Evolutionary conservation across 1,140 invertebrate species (phyloP).

Genomic region (Drosophila parabipectinata): DNA sequence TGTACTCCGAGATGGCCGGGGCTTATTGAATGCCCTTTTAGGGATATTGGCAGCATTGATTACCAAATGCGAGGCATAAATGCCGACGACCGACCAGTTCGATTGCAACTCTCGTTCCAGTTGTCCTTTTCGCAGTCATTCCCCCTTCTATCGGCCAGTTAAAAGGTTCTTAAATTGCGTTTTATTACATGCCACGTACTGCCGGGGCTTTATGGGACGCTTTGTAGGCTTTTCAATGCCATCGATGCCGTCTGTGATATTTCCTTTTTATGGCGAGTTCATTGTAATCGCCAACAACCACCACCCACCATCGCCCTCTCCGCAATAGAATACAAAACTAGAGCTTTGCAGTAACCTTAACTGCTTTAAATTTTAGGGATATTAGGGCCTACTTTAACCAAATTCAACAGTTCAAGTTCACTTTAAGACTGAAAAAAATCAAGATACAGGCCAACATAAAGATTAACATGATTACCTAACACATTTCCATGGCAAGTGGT

Average conservation of each 20-base stretch:
- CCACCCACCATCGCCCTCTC: background rate
- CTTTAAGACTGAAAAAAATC: background rate
- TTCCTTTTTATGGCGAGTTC: slow-evolving; percentile 31
- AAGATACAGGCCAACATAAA: slow-evolving; percentile 6
- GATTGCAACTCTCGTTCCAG: slow-evolving; percentile 18
- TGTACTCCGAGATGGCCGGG: slow-evolving; percentile 4
- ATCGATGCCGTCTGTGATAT: slow-evolving; percentile 8
- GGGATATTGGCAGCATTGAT: slow-evolving; percentile 52
- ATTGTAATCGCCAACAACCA: slow-evolving; percentile 24
- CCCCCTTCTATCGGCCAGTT: slow-evolving; percentile 26
- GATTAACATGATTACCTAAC: slow-evolving; percentile 18
- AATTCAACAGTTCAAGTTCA: background rate
- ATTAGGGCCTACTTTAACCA: background rate
- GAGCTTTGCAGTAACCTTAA: background rate
- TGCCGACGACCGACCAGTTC: background rate
- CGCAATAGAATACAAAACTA: background rate
- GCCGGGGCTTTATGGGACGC: slow-evolving; percentile 29
- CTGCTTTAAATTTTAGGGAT: background rate
- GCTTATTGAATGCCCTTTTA: slow-evolving; percentile 39
- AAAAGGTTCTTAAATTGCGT: slow-evolving; percentile 50
- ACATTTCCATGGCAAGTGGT: slow-evolving; percentile 22
- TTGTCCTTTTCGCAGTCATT: slow-evolving; percentile 11
- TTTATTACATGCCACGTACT: slow-evolving; percentile 46
- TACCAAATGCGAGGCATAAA: slow-evolving; percentile 40
- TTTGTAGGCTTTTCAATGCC: slow-evolving; percentile 16